These are phyloP conservation scores for Drosophila nikananu DNA, from an alignment of 1,140 invertebrate species.

Conservation along the genomic window DNA sequence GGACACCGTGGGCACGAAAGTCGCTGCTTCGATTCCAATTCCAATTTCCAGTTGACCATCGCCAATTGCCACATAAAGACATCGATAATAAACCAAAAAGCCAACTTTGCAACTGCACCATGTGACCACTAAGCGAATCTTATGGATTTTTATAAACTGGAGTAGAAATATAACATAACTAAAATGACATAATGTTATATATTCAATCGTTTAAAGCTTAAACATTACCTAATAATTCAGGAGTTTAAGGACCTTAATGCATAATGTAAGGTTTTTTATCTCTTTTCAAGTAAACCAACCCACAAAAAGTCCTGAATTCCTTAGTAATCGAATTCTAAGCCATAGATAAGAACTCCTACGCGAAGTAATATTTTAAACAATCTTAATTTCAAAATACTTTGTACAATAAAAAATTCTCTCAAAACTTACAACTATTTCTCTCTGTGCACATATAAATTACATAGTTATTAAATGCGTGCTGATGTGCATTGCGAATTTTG, in stretches of 20 bases:
- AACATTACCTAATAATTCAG: too few species aligned
- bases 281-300: too few species aligned
- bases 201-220: too few species aligned
- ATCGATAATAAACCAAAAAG: constrained; percentile 64
- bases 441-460: constrained; percentile 27
- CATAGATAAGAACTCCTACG: neutral
- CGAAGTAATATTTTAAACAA: neutral
- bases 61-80: constrained; percentile 70
- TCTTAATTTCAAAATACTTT: neutral
- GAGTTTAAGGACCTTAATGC: too few species aligned
- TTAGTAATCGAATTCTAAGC: neutral
- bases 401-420: neutral
- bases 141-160: neutral
- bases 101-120: constrained; percentile 26
- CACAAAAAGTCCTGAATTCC: neutral
- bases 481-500: constrained; percentile 51
- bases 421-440: constrained; percentile 13
- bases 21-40: constrained; percentile 39
- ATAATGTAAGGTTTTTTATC: too few species aligned
- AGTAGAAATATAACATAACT: too few species aligned
- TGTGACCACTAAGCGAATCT: constrained; percentile 27
- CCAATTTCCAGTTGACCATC: constrained; percentile 75
- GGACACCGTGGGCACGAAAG: constrained; percentile 43
- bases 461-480: constrained; percentile 28
- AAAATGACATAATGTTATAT: too few species aligned